Evolutionary conservation across 2,113 vertebrate genomes (phyloP).

Genomic region (Vulpes lagopus): DNA sequence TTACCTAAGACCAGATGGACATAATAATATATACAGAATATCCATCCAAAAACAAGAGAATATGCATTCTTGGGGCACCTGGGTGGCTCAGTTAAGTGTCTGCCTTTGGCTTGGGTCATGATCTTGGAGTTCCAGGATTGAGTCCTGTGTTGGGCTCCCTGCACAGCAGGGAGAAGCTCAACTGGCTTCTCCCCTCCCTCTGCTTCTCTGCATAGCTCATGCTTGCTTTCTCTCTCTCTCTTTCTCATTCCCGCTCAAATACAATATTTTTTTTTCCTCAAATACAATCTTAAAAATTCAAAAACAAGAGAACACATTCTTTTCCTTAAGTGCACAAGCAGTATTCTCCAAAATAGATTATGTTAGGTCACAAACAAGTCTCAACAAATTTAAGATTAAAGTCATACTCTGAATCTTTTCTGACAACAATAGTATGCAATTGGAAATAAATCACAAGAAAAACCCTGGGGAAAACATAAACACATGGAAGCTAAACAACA

Average conservation of each 20-base stretch:
- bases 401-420: background rate
- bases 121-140: too few species aligned
- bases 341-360: background rate
- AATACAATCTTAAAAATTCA: too few species aligned
- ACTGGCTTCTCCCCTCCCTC: too few species aligned
- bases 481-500: background rate
- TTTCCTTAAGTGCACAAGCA: background rate
- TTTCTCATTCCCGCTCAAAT: too few species aligned
- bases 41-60: background rate
- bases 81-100: too few species aligned
- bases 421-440: background rate
- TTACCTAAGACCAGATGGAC: background rate
- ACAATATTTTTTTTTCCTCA: too few species aligned
- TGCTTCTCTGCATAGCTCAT: too few species aligned
- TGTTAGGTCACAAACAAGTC: background rate
- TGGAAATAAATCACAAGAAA: background rate
- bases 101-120: too few species aligned
- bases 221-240: too few species aligned
- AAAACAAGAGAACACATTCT: background rate
- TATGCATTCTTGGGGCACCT: too few species aligned
- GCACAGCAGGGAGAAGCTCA: too few species aligned
- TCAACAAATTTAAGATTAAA: background rate
- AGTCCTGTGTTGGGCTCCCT: too few species aligned
- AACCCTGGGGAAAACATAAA: background rate
- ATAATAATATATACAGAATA: background rate